A percentile compares a stretch with the other conserved stretches of the same genome.
Evolutionary conservation across 53 echinoderm and acorn worm species (phyloP).

Genomic region (Arbacia lixula): DNA sequence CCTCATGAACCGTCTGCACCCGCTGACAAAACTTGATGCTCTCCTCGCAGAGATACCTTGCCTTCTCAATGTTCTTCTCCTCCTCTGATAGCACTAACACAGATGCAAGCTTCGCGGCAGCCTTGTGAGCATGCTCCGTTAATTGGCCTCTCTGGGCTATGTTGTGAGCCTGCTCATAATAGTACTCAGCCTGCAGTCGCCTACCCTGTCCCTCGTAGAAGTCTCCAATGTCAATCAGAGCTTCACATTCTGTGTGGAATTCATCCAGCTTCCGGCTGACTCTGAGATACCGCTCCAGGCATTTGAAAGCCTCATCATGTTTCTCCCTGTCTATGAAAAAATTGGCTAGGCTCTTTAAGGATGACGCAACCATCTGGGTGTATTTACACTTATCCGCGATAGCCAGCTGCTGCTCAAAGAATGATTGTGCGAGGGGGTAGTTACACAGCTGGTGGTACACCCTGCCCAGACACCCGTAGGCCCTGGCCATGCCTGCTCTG

Average conservation of each 20-base stretch:
- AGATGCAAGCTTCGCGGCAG: constrained; percentile 69
- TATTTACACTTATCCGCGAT: constrained; percentile 80
- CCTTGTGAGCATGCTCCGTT: constrained; percentile 38
- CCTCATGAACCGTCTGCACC: constrained; percentile 30
- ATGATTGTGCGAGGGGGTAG: constrained; percentile 74
- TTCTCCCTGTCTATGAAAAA: constrained; percentile 63
- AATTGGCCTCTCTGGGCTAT: constrained; percentile 71
- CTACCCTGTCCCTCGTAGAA: constrained; percentile 61
- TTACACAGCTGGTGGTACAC: constrained; percentile 79
- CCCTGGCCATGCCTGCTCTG: constrained; percentile 79
- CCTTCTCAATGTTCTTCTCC: constrained; percentile 73
- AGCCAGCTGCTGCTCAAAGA: constrained; percentile 82
- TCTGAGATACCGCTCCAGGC: constrained; percentile 76
- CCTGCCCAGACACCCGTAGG: constrained; percentile 85
- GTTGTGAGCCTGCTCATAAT: constrained; percentile 76
- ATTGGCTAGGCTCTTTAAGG: constrained; percentile 73
- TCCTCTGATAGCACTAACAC: constrained; percentile 65
- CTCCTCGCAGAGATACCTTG: constrained; percentile 61
- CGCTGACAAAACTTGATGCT: constrained; percentile 55
- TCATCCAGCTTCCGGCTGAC: constrained; percentile 92
- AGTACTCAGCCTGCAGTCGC: constrained; percentile 73
- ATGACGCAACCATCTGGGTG: constrained; percentile 72
- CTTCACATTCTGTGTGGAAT: constrained; percentile 89
- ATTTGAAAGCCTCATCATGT: constrained; percentile 67
- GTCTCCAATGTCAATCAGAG: constrained; percentile 80